Evolutionary conservation across 2,888 invertebrate genomes (phyloP).

Genomic region (Leucania comma): DNA sequence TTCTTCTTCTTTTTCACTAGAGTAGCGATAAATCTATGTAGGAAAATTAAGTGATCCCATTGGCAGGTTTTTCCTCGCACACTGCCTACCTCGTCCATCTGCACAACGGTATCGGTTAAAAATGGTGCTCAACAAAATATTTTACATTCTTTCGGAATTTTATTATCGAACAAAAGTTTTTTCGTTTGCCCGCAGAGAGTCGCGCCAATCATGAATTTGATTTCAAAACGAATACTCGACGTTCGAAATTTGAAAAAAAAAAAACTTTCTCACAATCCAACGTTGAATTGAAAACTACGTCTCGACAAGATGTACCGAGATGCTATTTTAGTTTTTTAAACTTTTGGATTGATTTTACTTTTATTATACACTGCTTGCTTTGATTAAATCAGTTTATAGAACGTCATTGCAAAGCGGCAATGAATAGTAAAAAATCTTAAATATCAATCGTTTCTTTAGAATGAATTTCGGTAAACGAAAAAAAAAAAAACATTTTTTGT

Average conservation of each 20-base stretch:
- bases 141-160: conserved; percentile 45
- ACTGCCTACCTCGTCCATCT: too few species aligned
- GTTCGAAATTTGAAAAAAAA: conserved; percentile 56
- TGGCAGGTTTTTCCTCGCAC: too few species aligned
- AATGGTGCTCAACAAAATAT: conserved; percentile 22
- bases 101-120: not conserved
- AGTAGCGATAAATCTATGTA: too few species aligned
- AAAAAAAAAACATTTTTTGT: conserved; percentile 1
- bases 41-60: too few species aligned
- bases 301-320: conserved; percentile 3
- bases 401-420: not conserved
- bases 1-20: too few species aligned
- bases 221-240: conserved; percentile 47
- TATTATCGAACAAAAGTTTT: conserved; percentile 52
- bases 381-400: not conserved
- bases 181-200: conserved; percentile 48
- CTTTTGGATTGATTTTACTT: not conserved
- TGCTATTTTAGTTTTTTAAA: not conserved
- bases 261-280: conserved; percentile 52
- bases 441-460: not conserved
- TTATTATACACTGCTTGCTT: not conserved
- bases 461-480: not conserved
- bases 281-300: conserved; percentile 58
- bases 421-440: not conserved
- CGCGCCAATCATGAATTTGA: conserved; percentile 57